Percentiles rank a stretch among this genome's conserved stretches.
These are phyloP conservation scores for Elysia crispata DNA, from an alignment of 2,888 invertebrate genomes.

Conservation along the genomic window DNA sequence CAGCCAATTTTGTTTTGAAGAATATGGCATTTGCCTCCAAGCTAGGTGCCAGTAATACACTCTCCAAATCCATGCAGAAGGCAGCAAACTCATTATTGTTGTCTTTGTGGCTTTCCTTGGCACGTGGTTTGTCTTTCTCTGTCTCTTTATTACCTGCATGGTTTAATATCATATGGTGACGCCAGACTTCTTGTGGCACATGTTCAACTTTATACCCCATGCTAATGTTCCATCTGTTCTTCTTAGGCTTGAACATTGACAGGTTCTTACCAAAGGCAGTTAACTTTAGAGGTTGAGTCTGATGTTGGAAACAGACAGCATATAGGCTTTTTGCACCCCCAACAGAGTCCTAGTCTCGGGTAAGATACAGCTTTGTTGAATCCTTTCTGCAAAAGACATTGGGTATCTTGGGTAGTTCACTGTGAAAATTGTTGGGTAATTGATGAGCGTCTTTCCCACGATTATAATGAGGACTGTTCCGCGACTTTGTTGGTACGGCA, in stretches of 20 bases:
- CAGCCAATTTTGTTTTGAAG: constrained; percentile 35
- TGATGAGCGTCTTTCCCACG: no score
- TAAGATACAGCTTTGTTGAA: no score
- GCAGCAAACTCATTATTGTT: neutral
- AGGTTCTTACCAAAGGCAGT: constrained; percentile 10
- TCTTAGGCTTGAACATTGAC: constrained; percentile 28
- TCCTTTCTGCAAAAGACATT: no score
- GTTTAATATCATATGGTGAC: neutral
- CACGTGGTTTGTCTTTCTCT: no score
- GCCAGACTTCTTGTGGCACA: neutral
- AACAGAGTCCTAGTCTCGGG: no score
- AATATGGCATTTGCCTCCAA: constrained; percentile 26
- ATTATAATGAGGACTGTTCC: no score
- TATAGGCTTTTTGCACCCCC: no score
- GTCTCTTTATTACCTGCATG: neutral
- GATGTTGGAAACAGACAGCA: neutral
- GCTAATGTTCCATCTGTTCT: constrained; percentile 34
- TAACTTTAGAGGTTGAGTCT: neutral
- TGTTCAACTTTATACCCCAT: no score
- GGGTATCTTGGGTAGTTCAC: no score
- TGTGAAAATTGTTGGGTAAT: no score
- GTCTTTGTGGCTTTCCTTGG: no score
- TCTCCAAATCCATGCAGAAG: constrained; percentile 15
- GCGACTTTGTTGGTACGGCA: no score
- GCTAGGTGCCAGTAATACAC: constrained; percentile 19